Evolutionary conservation across 2,888 invertebrate genomes (phyloP).

Genomic region (Altica lythri): DNA sequence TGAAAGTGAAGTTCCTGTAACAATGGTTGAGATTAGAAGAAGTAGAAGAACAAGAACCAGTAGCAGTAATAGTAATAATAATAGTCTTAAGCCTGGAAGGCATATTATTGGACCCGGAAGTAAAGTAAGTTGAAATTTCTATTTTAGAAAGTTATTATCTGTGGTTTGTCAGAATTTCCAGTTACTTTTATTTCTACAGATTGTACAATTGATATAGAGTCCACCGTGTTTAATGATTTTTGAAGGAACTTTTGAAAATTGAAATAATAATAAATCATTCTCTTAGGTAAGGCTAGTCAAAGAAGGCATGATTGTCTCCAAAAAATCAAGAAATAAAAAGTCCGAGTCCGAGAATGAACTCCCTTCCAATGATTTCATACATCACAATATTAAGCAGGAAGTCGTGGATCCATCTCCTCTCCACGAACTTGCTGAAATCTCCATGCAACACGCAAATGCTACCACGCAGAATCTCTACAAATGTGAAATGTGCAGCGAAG

Average conservation of each 20-base stretch:
- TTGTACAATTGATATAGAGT: background rate
- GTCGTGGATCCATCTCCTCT: conserved; percentile 58
- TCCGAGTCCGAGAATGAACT: conserved; percentile 47
- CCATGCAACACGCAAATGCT: conserved; percentile 55
- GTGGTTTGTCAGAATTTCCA: too few species aligned
- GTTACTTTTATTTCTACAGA: too few species aligned
- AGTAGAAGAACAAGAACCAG: conserved; percentile 35
- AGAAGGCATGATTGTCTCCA: conserved; percentile 56
- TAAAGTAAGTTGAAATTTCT: conserved; percentile 40
- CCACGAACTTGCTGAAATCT: conserved; percentile 60
- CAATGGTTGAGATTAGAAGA: conserved; percentile 42
- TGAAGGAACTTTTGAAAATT: conserved; percentile 16
- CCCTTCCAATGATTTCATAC: conserved; percentile 19
- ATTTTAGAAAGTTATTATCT: too few species aligned
- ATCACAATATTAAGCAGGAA: conserved; percentile 47
- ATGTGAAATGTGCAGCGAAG: conserved; percentile 82
- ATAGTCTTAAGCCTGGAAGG: conserved; percentile 50
- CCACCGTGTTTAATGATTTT: conserved; percentile 7
- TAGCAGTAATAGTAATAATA: conserved; percentile 40
- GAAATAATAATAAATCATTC: too few species aligned
- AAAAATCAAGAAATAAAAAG: conserved; percentile 46
- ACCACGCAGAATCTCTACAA: conserved; percentile 62
- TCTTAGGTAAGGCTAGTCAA: conserved; percentile 53
- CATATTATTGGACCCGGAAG: conserved; percentile 55
- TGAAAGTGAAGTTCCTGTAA: conserved; percentile 46